Evolutionary conservation across 2,888 invertebrate genomes (phyloP), one percentile per base, ranked within the genome.

Genomic region (Agrochola lychnidis): DNA sequence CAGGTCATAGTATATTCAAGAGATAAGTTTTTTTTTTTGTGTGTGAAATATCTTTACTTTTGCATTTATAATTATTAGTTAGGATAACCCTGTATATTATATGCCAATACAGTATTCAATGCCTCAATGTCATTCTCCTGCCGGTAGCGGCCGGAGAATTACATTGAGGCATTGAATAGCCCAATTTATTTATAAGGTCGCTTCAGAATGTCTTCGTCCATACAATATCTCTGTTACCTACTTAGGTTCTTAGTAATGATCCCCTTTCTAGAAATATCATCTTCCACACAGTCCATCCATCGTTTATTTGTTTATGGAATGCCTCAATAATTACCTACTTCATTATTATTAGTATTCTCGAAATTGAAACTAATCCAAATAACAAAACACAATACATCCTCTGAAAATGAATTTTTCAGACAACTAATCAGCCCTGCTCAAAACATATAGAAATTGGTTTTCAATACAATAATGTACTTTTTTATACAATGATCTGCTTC

Each of bases 271-370:
- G 19, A 51, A 4, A n/a, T 16, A 40, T 14, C 9, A 16, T 42
- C n/a, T 42, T 16, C 16, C 10, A 64, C 9, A 42, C 42, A n/a
- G 4, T 5, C 42, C 5, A 25, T 42, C 16, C 9, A 64, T 25
- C 16, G 5, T 25, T 25, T 25, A 9, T 45, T 45, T 36, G 36
- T n/a, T 62, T 63, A 48, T 14, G 22, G 10, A n/a, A 48, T 62
- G 16, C n/a, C 56, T 36, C 22, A 71, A 40, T 40, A 40, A 70
- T 16, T 36, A 51, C 30, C 59, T 59, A 51, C 61, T 70, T 70
- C 16, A n/a, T 22, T 30, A 16, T 30, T 30, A 9, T 9, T 9
- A 56, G 0, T 30, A 22, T 25, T 25, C 42, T 25, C 3, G 4
- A 40, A 25, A 72, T 9, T 42, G 0, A 30, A 67, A 53, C 14